Base-by-base conservation (phyloP, 2,888 invertebrate genomes). In the Parapristionchus giblindavisi region DNA sequence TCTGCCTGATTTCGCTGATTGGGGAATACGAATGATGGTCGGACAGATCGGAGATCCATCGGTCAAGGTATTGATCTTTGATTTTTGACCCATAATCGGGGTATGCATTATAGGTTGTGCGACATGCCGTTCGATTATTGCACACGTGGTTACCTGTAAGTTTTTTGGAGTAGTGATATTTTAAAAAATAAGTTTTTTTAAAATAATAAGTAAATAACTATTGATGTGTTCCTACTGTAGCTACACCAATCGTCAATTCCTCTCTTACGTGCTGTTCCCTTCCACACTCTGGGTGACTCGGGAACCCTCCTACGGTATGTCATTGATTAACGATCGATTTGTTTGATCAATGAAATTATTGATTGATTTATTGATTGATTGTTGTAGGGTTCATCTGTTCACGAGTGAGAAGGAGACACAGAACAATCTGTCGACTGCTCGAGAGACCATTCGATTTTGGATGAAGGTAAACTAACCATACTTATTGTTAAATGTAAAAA, bases 21-120 rank as follows among this genome's bases (percentile, higher is more conserved):
- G 97, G 96, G 93, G 94, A 32, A 91, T 97, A 77, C 92, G 93
- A 80, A 90, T 95, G 85, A 90, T 98, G 68, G 92, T 94, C 29
- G 92, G 92, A 73, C 95, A 95, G 89, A 91, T 97, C 48, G 92
- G 92, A 81, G 98, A 98, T 88, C 91, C 92, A 77, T 93, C 93
- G 76, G 92, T 92, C 78, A 91, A 92, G 52, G 93, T 97, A 29
- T 38, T 14, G 5, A 54, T 3, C 11, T 24, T 54, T 6, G 14
- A 34, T 21, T 14, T n/a, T 24, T 29, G 5, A 3, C 29, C 4
- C 29, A 27, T 56, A 27, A 32, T 40, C 1, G 1, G 1, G 27
- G 27, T 63, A 43, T 40, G 11, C 11, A 60, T 70, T 70, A 27
- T 29, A 76, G 60, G 83, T 87, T 11, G 83, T 85, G 8, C 78